These are phyloP conservation scores for Caenorhabditis sp. DNA, from an alignment of 2,888 invertebrate genomes.

Conservation along the genomic window DNA sequence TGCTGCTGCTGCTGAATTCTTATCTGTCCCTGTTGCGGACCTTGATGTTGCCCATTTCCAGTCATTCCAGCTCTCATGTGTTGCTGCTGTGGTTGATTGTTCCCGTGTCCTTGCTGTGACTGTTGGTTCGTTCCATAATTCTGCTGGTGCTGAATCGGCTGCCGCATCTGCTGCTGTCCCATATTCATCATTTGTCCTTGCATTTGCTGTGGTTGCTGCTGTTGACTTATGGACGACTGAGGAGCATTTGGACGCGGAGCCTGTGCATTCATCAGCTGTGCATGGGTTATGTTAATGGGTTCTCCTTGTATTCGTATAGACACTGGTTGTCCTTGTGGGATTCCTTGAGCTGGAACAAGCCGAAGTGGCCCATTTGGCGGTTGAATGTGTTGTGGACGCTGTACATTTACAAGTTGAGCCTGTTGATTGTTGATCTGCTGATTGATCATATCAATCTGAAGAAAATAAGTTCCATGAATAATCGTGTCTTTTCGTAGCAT, in stretches of 20 bases:
- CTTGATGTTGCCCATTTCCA: background rate
- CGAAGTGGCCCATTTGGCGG: conserved; percentile 29
- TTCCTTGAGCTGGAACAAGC: conserved; percentile 16
- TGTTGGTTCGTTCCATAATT: conserved; percentile 23
- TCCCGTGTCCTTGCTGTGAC: background rate
- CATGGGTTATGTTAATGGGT: conserved; percentile 15
- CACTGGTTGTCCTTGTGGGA: conserved; percentile 24
- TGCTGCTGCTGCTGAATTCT: conserved; percentile 6
- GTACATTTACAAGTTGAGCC: conserved; percentile 37
- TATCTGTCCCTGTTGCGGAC: conserved; percentile 5
- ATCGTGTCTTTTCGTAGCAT: too few relatives aligned
- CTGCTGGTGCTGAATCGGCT: conserved; percentile 16
- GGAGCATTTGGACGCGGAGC: too few relatives aligned
- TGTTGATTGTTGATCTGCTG: conserved; percentile 42
- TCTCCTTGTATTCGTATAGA: conserved; percentile 23
- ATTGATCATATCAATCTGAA: conserved; percentile 40
- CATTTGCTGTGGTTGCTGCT: conserved; percentile 10
- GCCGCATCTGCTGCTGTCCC: conserved; percentile 11
- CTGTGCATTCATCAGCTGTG: too few relatives aligned
- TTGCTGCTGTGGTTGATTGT: background rate
- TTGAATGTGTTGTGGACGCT: conserved; percentile 50
- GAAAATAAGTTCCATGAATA: too few relatives aligned
- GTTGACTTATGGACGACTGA: too few relatives aligned
- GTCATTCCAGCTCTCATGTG: conserved; percentile 6
- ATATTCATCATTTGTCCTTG: background rate